Conservation (phyloP, 2,113 vertebrate species). For the Psilopsiagon aurifrons region DNA sequence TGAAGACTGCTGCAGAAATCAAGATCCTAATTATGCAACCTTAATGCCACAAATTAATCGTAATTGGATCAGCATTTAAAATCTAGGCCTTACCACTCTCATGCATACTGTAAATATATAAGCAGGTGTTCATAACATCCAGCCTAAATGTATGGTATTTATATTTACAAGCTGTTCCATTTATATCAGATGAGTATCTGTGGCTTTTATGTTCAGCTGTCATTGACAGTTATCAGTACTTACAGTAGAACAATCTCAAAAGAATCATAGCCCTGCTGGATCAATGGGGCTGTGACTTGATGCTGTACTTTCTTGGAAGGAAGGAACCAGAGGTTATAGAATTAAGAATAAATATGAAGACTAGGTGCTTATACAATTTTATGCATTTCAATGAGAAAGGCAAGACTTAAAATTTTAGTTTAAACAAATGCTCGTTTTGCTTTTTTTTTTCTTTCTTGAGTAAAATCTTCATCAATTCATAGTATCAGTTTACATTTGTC, state of each 20-base stretch:
- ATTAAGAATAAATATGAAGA: neutral
- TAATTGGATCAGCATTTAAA: neutral
- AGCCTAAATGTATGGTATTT: neutral
- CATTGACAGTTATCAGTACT: neutral
- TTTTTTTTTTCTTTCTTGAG: neutral
- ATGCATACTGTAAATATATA: neutral
- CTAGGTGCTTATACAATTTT: neutral
- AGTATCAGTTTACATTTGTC: neutral
- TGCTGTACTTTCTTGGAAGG: neutral
- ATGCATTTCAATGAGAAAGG: neutral
- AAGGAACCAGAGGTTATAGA: neutral
- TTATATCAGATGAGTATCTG: neutral
- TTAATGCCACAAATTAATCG: neutral
- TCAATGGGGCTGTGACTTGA: neutral
- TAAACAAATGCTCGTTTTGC: neutral
- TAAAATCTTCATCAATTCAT: neutral
- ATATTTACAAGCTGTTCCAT: neutral
- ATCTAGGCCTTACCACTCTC: neutral
- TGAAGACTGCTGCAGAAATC: neutral
- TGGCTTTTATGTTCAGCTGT: neutral
- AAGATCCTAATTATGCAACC: neutral
- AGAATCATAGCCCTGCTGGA: neutral
- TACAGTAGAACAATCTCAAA: neutral
- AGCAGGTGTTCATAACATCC: neutral
- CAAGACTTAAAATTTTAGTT: neutral